These are phyloP conservation scores for Microctonus hyperodae DNA, from an alignment of 2,888 invertebrate species.

Conservation along the genomic window DNA sequence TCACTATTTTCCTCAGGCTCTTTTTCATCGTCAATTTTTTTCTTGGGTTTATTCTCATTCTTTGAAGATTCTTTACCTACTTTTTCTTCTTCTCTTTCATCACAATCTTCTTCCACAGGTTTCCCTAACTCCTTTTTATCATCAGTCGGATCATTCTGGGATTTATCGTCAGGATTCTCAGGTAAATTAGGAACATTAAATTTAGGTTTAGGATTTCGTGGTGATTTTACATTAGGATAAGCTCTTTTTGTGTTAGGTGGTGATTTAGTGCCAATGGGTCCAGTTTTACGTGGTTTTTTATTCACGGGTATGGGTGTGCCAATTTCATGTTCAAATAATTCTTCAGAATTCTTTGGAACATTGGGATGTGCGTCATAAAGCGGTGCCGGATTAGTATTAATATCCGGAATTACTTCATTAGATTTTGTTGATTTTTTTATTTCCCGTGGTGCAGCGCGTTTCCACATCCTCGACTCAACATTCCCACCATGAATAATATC, in stretches of 20 bases:
- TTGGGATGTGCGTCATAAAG: conserved; percentile 31
- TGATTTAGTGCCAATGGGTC: conserved; percentile 16
- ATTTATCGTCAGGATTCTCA: conserved; percentile 24
- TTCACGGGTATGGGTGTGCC: conserved; percentile 33
- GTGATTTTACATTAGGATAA: conserved; percentile 10
- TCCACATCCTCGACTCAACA: conserved; percentile 35
- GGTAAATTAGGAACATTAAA: conserved; percentile 21
- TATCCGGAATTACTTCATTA: conserved; percentile 36
- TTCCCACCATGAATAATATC: conserved; percentile 22
- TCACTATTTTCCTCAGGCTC: conserved; percentile 14
- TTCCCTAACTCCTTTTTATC: no score
- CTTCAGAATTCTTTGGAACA: conserved; percentile 19
- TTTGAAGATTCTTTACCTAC: no score
- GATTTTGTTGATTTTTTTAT: conserved; percentile 33
- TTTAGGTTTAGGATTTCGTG: conserved; percentile 19
- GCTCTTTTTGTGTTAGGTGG: background rate
- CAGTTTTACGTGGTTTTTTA: conserved; percentile 20
- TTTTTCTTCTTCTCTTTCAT: no score
- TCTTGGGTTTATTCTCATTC: no score
- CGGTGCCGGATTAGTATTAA: conserved; percentile 25
- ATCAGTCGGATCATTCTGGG: no score
- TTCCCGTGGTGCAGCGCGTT: conserved; percentile 35
- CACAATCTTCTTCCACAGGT: no score
- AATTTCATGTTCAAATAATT: conserved; percentile 32
- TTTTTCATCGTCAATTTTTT: conserved; percentile 6